A percentile compares a stretch with the other conserved stretches of the same genome.
phyloP scores from a whole-genome alignment of 2,888 invertebrate species.

The Conistra vaccinii region DNA sequence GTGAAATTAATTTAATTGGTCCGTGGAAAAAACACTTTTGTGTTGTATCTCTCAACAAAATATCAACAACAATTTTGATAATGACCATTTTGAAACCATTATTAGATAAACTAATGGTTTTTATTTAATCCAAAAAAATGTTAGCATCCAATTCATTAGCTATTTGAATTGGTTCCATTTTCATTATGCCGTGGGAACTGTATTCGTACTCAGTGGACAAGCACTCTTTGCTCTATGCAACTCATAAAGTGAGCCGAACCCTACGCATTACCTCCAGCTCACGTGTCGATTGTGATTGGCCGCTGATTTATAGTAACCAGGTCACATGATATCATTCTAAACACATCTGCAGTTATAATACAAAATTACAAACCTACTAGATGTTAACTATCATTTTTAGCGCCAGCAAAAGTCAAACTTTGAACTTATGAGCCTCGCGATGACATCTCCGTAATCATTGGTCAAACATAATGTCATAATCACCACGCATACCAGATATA shows the following conservation, averaged over 20 bases:
- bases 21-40: constrained; percentile 20
- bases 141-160: neutral
- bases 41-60: constrained; percentile 15
- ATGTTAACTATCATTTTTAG: neutral
- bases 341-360: constrained; percentile 41
- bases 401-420: neutral
- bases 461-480: neutral
- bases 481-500: neutral
- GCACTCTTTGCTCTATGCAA: constrained; percentile 13
- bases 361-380: neutral
- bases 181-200: constrained; percentile 31
- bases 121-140: constrained; percentile 8
- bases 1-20: constrained; percentile 41
- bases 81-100: constrained; percentile 8
- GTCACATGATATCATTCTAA: constrained; percentile 55
- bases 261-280: constrained; percentile 46
- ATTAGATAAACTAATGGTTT: constrained; percentile 4
- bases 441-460: neutral
- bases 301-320: constrained; percentile 63
- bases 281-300: constrained; percentile 59
- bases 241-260: constrained; percentile 50
- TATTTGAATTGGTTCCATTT: constrained; percentile 16
- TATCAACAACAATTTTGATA: constrained; percentile 21
- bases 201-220: constrained; percentile 37
- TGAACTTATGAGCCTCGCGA: neutral